phyloP scores from a whole-genome alignment of 2,888 invertebrate genomes.

The Lasioglossum lativentre region DNA sequence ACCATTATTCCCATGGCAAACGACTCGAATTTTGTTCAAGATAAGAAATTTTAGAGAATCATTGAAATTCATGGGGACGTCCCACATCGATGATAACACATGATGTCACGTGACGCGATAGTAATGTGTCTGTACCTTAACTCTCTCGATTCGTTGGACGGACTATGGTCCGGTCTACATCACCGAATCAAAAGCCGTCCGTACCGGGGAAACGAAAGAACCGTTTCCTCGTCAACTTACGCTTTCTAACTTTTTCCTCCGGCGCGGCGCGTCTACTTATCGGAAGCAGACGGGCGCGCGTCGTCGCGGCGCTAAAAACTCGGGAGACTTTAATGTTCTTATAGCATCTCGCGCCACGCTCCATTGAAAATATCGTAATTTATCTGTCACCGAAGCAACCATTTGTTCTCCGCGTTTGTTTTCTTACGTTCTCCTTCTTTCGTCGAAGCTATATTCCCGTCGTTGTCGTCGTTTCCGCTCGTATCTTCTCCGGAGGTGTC shows the following conservation, averaged over 20 bases:
- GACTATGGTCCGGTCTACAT: background rate
- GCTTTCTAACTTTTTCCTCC: background rate
- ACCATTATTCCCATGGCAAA: no score
- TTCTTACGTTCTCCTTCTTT: background rate
- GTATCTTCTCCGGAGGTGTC: background rate
- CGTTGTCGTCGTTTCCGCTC: background rate
- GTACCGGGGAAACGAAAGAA: background rate
- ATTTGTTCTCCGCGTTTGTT: conserved; percentile 47
- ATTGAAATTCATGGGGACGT: no score
- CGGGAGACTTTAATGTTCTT: conserved; percentile 64
- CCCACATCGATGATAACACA: no score
- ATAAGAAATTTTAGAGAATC: no score
- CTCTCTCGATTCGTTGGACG: background rate
- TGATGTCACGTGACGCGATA: background rate
- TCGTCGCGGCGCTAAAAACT: conserved; percentile 43
- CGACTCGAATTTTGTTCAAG: no score
- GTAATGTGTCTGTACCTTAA: background rate
- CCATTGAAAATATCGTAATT: conserved; percentile 76
- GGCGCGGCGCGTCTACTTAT: background rate
- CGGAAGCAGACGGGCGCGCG: background rate
- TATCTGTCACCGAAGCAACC: conserved; percentile 67
- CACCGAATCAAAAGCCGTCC: background rate
- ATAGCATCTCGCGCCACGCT: conserved; percentile 55
- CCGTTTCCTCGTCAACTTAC: background rate
- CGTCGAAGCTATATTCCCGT: background rate